These are phyloP conservation scores for Esox lucius DNA, from an alignment of 2,797 vertebrate species.

Conservation along the genomic window DNA sequence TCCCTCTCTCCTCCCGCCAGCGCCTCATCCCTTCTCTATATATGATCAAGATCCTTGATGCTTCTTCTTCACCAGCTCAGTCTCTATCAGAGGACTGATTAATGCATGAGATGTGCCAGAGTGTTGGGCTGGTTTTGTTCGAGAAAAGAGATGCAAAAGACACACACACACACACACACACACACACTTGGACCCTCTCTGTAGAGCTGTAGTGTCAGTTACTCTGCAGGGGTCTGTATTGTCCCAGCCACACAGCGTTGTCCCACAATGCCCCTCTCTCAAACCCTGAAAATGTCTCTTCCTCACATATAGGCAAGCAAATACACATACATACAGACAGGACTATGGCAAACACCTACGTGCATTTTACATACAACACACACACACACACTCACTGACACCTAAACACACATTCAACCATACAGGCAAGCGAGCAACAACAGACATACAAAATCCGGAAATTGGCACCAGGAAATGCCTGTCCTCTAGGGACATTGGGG, in stretches of 20 bases:
- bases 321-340: neutral
- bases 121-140: neutral
- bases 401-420: slow-evolving; percentile 29
- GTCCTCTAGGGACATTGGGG: neutral
- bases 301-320: slow-evolving; percentile 9
- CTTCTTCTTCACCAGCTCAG: slow-evolving; percentile 21
- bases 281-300: neutral
- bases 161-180: slow-evolving; percentile 9
- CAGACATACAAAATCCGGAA: slow-evolving; percentile 3
- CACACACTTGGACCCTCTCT: neutral
- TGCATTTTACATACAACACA: slow-evolving; percentile 8
- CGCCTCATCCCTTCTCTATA: too few species aligned
- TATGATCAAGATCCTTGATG: too few species aligned
- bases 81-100: neutral
- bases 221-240: slow-evolving; percentile 23
- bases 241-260: slow-evolving; percentile 20
- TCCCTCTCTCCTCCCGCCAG: neutral
- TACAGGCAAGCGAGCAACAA: slow-evolving; percentile 17
- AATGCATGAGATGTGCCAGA: neutral
- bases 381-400: slow-evolving; percentile 7
- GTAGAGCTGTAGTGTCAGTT: slow-evolving; percentile 37
- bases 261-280: neutral
- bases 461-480: slow-evolving; percentile 7
- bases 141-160: neutral
- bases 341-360: neutral